Evolutionary conservation across 2,888 invertebrate genomes (phyloP), one percentile per base, ranked within the genome.

Genomic region (Cantharis rustica): DNA sequence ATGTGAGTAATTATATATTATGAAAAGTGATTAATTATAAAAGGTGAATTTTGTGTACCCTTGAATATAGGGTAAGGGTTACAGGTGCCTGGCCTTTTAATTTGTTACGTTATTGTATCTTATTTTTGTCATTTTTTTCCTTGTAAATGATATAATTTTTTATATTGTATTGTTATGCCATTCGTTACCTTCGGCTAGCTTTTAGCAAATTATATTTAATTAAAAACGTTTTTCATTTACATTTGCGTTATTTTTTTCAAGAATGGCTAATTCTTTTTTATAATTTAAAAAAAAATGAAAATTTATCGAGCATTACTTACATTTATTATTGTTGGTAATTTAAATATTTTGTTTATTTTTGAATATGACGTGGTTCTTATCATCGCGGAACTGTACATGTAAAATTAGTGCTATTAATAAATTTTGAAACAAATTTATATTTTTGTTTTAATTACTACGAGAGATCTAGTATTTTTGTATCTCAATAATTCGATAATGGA

Each of bases 181-280:
- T 66, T 66, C 17, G 13, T 20, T 66, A 20, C 23, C 23, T 16
- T 16, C 11, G 64, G 64, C 64, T 66, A 16, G 64, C 64, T 66
- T 66, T 66, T 66, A 66, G 64, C 64, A 23, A 66, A 10, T 66
- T 66, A n/a, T 66, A 66, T 20, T 66, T 66, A n/a, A 66, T 66
- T 66, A 23, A 66, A 20, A 66, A 66, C 17, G n/a, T 20, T 66
- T 66, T 66, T 23, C 17, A 66, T 64, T 20, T 66, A 20, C 13
- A 66, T 10, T 20, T 64, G 16, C 26, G 16, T 66, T 17, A 17
- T 66, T 66, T 66, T 62, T 63, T 20, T 47, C 5, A 47, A 47
- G 47, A 47, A 47, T 47, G 47, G 47, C 47, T 47, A 47, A n/a
- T 47, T 47, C 47, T 47, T 47, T 47, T 47, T 7, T 47, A 47